Conservation (phyloP, 2,113 vertebrate genomes). For the Eurypyga helias region DNA sequence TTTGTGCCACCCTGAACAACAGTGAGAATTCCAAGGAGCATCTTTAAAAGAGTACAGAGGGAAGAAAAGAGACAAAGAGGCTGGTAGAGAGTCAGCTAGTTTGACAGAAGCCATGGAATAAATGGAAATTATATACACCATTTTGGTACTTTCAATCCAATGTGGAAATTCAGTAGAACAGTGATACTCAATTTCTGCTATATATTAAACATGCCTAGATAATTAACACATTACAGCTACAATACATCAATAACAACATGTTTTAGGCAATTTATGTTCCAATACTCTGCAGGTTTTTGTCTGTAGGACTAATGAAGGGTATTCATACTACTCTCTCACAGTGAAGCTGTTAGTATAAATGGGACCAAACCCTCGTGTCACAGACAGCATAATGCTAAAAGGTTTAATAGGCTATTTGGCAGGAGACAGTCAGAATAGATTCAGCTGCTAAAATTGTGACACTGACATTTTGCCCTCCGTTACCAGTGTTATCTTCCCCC, state of each 20-base stretch:
- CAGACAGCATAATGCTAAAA: conserved; percentile 9
- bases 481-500: not conserved
- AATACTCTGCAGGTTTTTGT: not conserved
- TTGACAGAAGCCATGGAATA: not conserved
- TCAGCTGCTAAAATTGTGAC: conserved; percentile 25
- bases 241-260: not conserved
- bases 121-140: not conserved
- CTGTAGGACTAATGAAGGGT: conserved; percentile 14
- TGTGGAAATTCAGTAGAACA: not conserved
- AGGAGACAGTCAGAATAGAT: conserved; percentile 42
- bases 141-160: not conserved
- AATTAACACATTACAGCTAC: not conserved
- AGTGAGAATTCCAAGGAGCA: not conserved
- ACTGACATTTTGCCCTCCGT: conserved; percentile 23
- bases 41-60: not conserved
- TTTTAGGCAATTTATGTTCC: not conserved
- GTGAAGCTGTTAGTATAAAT: conserved; percentile 20
- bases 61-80: not conserved
- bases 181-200: not conserved
- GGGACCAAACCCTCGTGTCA: conserved; percentile 1
- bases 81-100: not conserved
- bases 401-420: conserved; percentile 16
- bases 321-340: not conserved
- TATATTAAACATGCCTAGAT: not conserved
- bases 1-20: not conserved